Base-by-base conservation (phyloP, 1,140 invertebrate species). In the Hestina assimilis region DNA sequence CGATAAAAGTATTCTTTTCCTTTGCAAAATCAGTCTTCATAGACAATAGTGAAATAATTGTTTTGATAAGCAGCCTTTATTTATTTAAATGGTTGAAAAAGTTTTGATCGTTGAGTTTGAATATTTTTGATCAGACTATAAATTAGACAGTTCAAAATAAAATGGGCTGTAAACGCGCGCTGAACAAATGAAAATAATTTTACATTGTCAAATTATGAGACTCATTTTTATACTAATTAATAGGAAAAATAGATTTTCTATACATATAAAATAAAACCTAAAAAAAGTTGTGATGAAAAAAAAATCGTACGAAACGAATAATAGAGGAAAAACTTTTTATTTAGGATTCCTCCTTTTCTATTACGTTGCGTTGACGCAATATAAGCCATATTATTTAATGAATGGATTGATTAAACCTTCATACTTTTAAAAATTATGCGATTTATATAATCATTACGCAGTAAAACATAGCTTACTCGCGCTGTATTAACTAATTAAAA, bases 21-120 rank as follows among this genome's bases (percentile, higher is more conserved):
- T 67, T 68, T 54, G 60, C 62, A 73, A 78, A 73, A 75, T 86
- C 80, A 84, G 81, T 86, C 81, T 83, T 81, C 47, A 64, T 69
- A 54, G 60, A 66, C 46, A 56, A 64, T 38, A 19, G 33, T 38
- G 15, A 38, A 38, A 38, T 17, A 38, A 17, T 33, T 17, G 19
- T n/a, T 8, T 17, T 11, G 14, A 38, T 35, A 38, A 38, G 33
- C 33, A 38, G 33, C 33, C 33, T 38, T 38, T 38, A 38, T 19
- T n/a, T n/a, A n/a, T n/a, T n/a, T 19, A 17, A 38, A 38, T 38
- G 15, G 33, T 38, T 38, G 9, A 0, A 38, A 38, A 38, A 38
- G 33, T 38, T 38, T 38, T 9, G 9, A 6, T n/a, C n/a, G n/a
- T 17, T 19, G 33, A 19, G n/a, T 31, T 31, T 4, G 5, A 14